phyloP scores from a whole-genome alignment of 1,140 invertebrate species.

The Drosophila lini region DNA sequence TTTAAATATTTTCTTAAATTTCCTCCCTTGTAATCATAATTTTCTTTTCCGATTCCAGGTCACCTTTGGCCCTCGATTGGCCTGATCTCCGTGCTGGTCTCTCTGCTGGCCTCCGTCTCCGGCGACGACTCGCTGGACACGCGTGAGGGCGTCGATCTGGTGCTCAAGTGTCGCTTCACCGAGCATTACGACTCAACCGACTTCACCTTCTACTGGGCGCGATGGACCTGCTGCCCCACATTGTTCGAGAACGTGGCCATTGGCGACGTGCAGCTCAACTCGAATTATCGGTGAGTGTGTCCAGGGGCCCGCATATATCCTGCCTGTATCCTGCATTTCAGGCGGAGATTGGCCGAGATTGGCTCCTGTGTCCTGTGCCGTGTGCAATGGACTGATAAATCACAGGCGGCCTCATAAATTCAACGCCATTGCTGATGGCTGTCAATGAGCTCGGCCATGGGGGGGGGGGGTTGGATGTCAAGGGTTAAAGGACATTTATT shows the following conservation, averaged over 20 bases:
- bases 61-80: constrained; percentile 41
- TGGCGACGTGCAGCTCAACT: constrained; percentile 89
- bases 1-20: not conserved
- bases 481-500: constrained; percentile 70
- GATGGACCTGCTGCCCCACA: constrained; percentile 86
- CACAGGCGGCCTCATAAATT: constrained; percentile 76
- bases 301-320: constrained; percentile 11
- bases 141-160: constrained; percentile 91
- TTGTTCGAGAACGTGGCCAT: constrained; percentile 92
- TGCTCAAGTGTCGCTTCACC: constrained; percentile 91
- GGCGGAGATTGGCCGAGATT: not conserved
- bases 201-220: constrained; percentile 91
- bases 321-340: constrained; percentile 12
- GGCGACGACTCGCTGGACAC: constrained; percentile 87
- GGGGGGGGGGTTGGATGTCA: constrained; percentile 1
- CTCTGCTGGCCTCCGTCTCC: constrained; percentile 3
- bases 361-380: constrained; percentile 20
- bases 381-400: constrained; percentile 79
- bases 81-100: constrained; percentile 26
- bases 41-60: constrained; percentile 27
- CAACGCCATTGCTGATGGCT: constrained; percentile 67
- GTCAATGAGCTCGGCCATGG: constrained; percentile 60
- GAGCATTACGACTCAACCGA: constrained; percentile 87
- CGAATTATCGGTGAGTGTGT: constrained; percentile 90
- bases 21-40: not conserved